Evolutionary conservation across 2,888 invertebrate genomes (phyloP), one percentile per base, ranked within the genome.

Genomic region (Dryocosmus kuriphilus): DNA sequence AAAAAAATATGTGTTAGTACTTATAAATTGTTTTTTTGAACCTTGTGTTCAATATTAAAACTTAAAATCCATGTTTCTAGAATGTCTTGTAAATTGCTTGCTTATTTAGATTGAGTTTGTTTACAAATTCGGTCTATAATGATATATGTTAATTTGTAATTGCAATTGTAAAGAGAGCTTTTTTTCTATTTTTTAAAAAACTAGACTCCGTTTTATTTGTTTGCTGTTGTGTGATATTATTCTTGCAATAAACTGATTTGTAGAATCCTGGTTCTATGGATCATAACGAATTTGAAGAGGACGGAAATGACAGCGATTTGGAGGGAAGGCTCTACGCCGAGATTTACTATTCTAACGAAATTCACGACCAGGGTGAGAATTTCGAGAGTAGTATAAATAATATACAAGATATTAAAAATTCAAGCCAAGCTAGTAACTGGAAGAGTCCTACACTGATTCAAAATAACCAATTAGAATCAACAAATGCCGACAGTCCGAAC

Each of bases 251-350:
- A 24, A 57, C 4, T 57, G 22, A 57, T 57, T 57, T 6, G 6
- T 46, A 71, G 71, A 51, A 11, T 71, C 7, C 27, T 27, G 19
- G 61, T 24, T 30, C 30, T 35, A 7, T 30, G 24, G 62, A 71
- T 71, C 3, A 63, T 16, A 8, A 35, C 41, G 46, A 73, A 9
- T 46, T 77, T 22, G 27, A 79, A 24, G 79, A 83, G 16, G 74
- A 79, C 5, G 74, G 74, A 46, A 77, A 77, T 11, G 84, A 83
- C 16, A 76, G 71, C 57, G 87, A 89, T 57, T 16, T 90, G 60
- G 89, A 90, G 74, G 83, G 87, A 5, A 81, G 85, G 51, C 81
- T 90, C 0, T 90, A 90, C 55, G 88, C 88, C 1, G 82, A 88
- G 75, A 88, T 90, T 79, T 87, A 90, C 81, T 88, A 88, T 55